phyloP scores from a whole-genome alignment of 1,140 invertebrate species.

The Samia ricini region DNA sequence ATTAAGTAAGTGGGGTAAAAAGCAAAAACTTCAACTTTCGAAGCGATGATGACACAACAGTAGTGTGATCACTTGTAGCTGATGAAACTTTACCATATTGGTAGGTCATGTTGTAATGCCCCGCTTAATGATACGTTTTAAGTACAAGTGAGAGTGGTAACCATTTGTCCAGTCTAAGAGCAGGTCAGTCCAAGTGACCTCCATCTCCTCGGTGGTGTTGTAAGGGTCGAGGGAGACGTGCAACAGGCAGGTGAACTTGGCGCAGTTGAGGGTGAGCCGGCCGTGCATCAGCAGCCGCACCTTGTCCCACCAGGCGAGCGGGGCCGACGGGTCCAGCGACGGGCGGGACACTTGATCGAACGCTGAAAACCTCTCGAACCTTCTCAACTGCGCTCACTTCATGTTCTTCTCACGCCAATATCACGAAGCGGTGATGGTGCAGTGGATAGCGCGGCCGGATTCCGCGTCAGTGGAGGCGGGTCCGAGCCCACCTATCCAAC shows the following conservation, averaged over 20 bases:
- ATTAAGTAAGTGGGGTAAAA: no score
- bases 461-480: no score
- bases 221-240: conserved; percentile 98
- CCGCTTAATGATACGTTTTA: neutral
- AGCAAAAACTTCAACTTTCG: no score
- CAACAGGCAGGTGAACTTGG: conserved; percentile 91
- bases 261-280: conserved; percentile 90
- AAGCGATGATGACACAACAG: neutral
- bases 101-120: no score
- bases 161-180: conserved; percentile 98
- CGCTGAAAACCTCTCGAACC: conserved; percentile 64
- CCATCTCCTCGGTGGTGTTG: conserved; percentile 99
- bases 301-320: conserved; percentile 98
- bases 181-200: conserved; percentile 94
- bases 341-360: conserved; percentile 92
- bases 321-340: conserved; percentile 94
- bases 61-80: no score
- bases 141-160: conserved; percentile 40
- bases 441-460: no score
- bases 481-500: no score
- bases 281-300: conserved; percentile 95
- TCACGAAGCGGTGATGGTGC: no score
- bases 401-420: no score
- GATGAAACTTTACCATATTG: no score
- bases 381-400: no score